Percentiles rank a stretch among this genome's conserved stretches.
Conservation (phyloP, 2,888 invertebrate species). For the Andrena dorsata region DNA sequence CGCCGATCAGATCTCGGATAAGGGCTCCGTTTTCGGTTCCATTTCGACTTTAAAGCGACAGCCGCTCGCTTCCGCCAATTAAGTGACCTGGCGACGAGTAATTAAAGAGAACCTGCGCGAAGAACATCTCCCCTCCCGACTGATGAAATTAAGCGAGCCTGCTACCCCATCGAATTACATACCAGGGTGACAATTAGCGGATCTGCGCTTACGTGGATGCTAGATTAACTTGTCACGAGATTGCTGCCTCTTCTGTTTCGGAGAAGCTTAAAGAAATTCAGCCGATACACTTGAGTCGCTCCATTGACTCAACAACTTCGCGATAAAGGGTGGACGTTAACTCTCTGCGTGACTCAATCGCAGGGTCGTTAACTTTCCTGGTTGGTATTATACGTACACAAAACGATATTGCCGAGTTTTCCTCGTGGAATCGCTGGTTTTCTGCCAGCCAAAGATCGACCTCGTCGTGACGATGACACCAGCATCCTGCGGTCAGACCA, state of each 20-base stretch:
- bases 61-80: conserved; percentile 45
- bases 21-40: conserved; percentile 18
- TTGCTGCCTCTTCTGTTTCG: not conserved
- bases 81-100: conserved; percentile 33
- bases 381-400: not conserved
- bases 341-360: conserved; percentile 23
- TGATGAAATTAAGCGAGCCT: conserved; percentile 14
- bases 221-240: not conserved
- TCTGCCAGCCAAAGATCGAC: conserved; percentile 52
- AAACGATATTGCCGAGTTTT: conserved; percentile 19
- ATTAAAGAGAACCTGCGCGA: conserved; percentile 20
- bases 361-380: conserved; percentile 32
- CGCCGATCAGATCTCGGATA: conserved; percentile 40
- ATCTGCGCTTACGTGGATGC: not conserved
- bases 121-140: conserved; percentile 30
- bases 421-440: conserved; percentile 42
- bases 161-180: no score
- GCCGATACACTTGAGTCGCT: not conserved
- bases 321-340: conserved; percentile 28
- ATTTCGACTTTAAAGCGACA: conserved; percentile 37
- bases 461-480: conserved; percentile 40
- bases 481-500: conserved; percentile 24
- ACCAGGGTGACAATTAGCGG: not conserved
- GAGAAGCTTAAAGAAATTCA: not conserved
- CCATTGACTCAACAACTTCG: conserved; percentile 22